These are phyloP conservation scores for Thamnaconus septentrionalis DNA, from an alignment of 2,113 vertebrate species.

Conservation along the genomic window DNA sequence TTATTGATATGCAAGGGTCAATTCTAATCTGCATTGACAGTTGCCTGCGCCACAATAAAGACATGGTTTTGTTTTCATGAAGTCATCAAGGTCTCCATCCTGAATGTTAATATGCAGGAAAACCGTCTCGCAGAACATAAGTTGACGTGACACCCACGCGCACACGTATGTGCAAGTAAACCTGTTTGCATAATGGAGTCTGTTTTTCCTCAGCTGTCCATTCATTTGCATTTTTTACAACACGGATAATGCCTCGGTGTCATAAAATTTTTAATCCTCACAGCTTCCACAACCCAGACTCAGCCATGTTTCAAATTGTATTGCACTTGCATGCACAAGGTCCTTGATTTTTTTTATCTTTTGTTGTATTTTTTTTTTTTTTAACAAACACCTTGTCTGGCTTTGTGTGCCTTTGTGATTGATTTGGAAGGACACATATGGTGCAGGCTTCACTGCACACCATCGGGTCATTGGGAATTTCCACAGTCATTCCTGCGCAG, in stretches of 20 bases:
- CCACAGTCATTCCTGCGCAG: conserved; percentile 54
- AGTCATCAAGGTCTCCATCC: conserved; percentile 16
- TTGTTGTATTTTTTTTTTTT: too few relatives aligned
- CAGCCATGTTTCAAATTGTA: too few relatives aligned
- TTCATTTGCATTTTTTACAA: conserved; percentile 5
- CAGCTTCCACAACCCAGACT: too few relatives aligned
- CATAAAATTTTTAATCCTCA: too few relatives aligned
- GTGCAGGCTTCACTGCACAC: conserved; percentile 39
- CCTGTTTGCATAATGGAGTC: neutral
- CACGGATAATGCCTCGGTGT: neutral
- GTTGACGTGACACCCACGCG: conserved; percentile 1
- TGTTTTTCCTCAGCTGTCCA: neutral
- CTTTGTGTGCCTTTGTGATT: conserved; percentile 14
- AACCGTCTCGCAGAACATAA: neutral
- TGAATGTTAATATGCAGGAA: neutral
- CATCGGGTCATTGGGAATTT: conserved; percentile 42
- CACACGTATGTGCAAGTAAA: neutral
- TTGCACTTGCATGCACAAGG: too few relatives aligned
- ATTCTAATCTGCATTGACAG: conserved; percentile 27
- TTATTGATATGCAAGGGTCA: conserved; percentile 24
- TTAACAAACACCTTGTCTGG: too few relatives aligned
- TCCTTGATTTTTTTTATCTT: too few relatives aligned
- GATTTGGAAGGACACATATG: conserved; percentile 58
- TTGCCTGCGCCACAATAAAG: conserved; percentile 9
- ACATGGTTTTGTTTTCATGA: conserved; percentile 10